Evolutionary conservation across 2,797 vertebrate species (phyloP), one percentile per base, ranked within the genome.

Genomic region (Arctocebus calabarensis): DNA sequence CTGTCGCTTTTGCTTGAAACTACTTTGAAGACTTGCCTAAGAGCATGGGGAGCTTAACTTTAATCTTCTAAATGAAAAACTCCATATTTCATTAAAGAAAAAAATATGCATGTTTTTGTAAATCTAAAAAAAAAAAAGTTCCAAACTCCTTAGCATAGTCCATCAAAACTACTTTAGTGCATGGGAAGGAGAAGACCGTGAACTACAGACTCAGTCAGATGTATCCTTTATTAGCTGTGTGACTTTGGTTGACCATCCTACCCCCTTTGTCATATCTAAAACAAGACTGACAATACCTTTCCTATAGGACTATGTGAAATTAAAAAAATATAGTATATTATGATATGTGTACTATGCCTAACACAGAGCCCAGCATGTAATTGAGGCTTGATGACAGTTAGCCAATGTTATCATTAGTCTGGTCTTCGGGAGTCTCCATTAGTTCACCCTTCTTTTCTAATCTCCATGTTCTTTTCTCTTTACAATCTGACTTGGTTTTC

Each of bases 121-220:
- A n/a, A n/a, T n/a, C n/a, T n/a, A n/a, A n/a, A n/a, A n/a, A 43
- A 43, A 43, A 43, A 73, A 88, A 88, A 23, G 29, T 40, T 37
- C 27, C 43, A 20, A 61, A 43, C 29, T 90, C 89, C 32, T n/a
- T n/a, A 66, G 64, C 64, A 66, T 25, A 68, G 11, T 79, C 16
- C 5, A 55, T 19, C 25, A 90, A 61, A 93, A 75, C 19, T 64
- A 79, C 16, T 68, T 70, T 45, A 87, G 75, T 88, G 73, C 84
- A 71, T 48, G 45, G 34, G 75, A 96, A 88, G n/a, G 19, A 2
- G 29, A 45, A 91, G 66, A 79, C 1, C n/a, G 61, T 70, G 71
- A 92, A 45, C 52, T 89, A 48, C 32, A 90, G 34, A 87, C 64
- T 91, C 52, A 78, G 59, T 40, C 25, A 86, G 34, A 75, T 71